Base-by-base conservation (phyloP, 2,113 vertebrate species). In the Progne subis region DNA sequence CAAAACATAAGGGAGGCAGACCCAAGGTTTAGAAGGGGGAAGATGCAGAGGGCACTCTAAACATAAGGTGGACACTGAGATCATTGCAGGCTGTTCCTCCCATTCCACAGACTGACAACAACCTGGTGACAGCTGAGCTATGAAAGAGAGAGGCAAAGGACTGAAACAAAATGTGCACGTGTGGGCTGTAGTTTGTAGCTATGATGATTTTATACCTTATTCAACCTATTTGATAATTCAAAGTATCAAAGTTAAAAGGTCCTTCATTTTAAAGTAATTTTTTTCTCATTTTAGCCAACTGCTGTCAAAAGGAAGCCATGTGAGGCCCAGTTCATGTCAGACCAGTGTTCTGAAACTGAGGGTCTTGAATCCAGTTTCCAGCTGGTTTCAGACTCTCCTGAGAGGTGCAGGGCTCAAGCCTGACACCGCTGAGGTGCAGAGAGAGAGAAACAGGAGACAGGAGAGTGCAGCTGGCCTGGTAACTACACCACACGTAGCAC, bases 71-170 rank as follows among this genome's bases (percentile, higher is more conserved):
- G 56, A 65, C 63, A 68, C 37, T 24, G 46, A 82, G 60, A 71
- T 25, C 67, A 83, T 17, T 59, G 39, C 56, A 78, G 50, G 77
- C 37, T 82, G 32, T 46, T 90, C 37, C 46, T 86, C 32, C 34
- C 64, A 81, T 80, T 75, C 57, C 64, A 56, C 0, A 82, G 52
- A 82, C 6, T 44, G 46, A 82, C 67, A 88, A 50, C 55, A 74
- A 88, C 15, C 63, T 81, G 76, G 85, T 90, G 46, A 55, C 21
- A 13, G 34, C 68, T 93, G 82, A 95, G 92, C 88, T 94, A 92
- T 88, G 86, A 90, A 90, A 95, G 85, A 79, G 43, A 68, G 31
- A 92, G 60, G 69, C 63, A 50, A 94, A 93, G 82, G 90, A 93
- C 90, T 83, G 88, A 96, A 93, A 93, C 0, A 0, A 65, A 77